Evolutionary conservation across 2,888 invertebrate species (phyloP).

Genomic region (Hydrotaea diabolus): DNA sequence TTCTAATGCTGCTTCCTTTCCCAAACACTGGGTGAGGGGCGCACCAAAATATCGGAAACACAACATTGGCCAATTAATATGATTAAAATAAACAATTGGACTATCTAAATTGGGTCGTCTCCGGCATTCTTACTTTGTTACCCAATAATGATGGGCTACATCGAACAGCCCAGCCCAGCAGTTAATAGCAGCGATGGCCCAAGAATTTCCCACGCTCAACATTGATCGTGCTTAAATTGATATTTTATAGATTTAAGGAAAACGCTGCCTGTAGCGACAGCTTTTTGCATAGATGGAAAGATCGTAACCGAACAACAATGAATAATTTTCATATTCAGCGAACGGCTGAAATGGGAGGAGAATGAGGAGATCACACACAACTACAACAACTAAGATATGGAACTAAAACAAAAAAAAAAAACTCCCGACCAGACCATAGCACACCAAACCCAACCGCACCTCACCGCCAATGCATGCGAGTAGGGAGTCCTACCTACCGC

Average conservation of each 20-base stretch:
- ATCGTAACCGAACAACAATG: slow-evolving; percentile 21
- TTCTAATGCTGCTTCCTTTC: slow-evolving; percentile 1
- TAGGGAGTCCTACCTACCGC: slow-evolving; percentile 44
- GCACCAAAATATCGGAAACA: slow-evolving; percentile 11
- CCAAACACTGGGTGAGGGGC: background rate
- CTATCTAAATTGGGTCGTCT: slow-evolving; percentile 51
- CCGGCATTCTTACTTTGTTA: slow-evolving; percentile 29
- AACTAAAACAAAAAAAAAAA: slow-evolving; percentile 24
- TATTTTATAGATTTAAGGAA: slow-evolving; percentile 67
- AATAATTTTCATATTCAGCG: slow-evolving; percentile 35
- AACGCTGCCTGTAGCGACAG: slow-evolving; percentile 64
- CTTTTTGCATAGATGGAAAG: slow-evolving; percentile 42
- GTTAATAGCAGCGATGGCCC: slow-evolving; percentile 51
- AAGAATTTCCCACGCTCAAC: slow-evolving; percentile 65
- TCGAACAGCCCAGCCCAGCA: slow-evolving; percentile 7
- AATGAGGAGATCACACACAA: background rate
- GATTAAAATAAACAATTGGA: slow-evolving; percentile 42
- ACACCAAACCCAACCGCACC: slow-evolving; percentile 1
- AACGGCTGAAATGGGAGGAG: background rate
- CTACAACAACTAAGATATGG: background rate
- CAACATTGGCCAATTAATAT: slow-evolving; percentile 35
- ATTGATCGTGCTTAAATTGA: slow-evolving; percentile 68
- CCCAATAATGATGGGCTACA: slow-evolving; percentile 32
- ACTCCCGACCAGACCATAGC: background rate
- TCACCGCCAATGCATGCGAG: slow-evolving; percentile 15